These are phyloP conservation scores for Tuta absoluta DNA, from an alignment of 2,888 invertebrate species.

Conservation along the genomic window DNA sequence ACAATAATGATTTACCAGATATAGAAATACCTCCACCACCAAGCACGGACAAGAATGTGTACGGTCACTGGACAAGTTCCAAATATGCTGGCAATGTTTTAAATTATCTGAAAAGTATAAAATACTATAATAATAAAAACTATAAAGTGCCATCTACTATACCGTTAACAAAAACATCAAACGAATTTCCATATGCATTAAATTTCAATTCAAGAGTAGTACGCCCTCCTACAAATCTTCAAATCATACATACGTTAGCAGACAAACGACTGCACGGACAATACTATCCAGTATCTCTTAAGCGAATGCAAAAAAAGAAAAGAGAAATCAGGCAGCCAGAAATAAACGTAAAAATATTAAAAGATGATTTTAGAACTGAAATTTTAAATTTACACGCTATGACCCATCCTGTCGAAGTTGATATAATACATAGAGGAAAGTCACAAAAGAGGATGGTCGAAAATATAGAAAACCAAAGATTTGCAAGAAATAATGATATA, in stretches of 20 bases:
- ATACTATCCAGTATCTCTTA: conserved; percentile 20
- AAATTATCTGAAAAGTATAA: conserved; percentile 66
- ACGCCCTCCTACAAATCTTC: conserved; percentile 53
- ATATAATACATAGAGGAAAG: conserved; percentile 59
- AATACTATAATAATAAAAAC: conserved; percentile 50
- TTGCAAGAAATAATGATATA: conserved; percentile 33
- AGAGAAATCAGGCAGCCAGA: conserved; percentile 45
- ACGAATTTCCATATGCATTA: conserved; percentile 63
- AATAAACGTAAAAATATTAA: conserved; percentile 65
- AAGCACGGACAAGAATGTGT: conserved; percentile 52
- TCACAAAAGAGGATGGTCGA: conserved; percentile 31
- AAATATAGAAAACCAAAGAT: neutral
- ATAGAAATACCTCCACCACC: conserved; percentile 58
- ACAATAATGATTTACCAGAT: conserved; percentile 45
- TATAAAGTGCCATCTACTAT: conserved; percentile 59
- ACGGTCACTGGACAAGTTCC: conserved; percentile 68
- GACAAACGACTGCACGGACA: conserved; percentile 46
- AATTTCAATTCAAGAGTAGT: conserved; percentile 57
- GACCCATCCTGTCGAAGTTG: conserved; percentile 53
- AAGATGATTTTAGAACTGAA: conserved; percentile 55
- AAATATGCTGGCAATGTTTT: conserved; percentile 67
- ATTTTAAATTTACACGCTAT: conserved; percentile 58
- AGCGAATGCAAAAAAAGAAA: conserved; percentile 34
- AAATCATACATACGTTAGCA: conserved; percentile 49
- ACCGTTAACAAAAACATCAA: conserved; percentile 57